These are phyloP conservation scores for Hirundichthys speculiger DNA, from an alignment of 2,113 vertebrate species.

Conservation along the genomic window DNA sequence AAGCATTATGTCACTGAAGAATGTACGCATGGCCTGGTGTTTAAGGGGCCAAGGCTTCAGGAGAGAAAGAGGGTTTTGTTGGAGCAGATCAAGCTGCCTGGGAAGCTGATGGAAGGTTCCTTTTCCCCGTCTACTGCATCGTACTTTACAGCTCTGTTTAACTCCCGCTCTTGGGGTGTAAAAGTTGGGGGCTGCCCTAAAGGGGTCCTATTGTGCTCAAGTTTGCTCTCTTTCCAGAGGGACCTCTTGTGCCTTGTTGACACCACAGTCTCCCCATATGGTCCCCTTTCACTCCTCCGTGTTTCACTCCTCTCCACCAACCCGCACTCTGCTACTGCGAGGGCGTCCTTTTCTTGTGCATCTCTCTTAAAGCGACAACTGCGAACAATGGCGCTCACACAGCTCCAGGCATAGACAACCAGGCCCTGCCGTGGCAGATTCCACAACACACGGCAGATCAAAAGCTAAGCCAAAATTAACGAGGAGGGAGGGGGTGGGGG, in stretches of 20 bases:
- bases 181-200: conserved; percentile 56
- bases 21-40: conserved; percentile 63
- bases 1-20: conserved; percentile 78
- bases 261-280: conserved; percentile 56
- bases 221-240: conserved; percentile 74
- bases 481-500: conserved; percentile 14
- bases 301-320: conserved; percentile 19
- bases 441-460: conserved; percentile 69
- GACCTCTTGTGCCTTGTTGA: conserved; percentile 72
- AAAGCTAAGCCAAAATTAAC: conserved; percentile 54
- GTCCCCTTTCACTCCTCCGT: conserved; percentile 31
- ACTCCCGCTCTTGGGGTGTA: conserved; percentile 69
- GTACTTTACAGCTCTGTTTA: conserved; percentile 71
- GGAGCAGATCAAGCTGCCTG: conserved; percentile 60
- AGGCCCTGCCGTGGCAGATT: conserved; percentile 67
- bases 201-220: conserved; percentile 72
- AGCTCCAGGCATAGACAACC: conserved; percentile 37
- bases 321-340: not conserved
- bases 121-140: conserved; percentile 46
- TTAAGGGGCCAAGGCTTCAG: conserved; percentile 63
- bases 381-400: conserved; percentile 56
- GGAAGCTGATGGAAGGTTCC: conserved; percentile 64
- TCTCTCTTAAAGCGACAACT: conserved; percentile 37
- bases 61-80: conserved; percentile 78
- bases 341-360: conserved; percentile 12